These are phyloP conservation scores for Sebastes paucispinis DNA, from an alignment of 2,797 vertebrate genomes.

Conservation along the genomic window DNA sequence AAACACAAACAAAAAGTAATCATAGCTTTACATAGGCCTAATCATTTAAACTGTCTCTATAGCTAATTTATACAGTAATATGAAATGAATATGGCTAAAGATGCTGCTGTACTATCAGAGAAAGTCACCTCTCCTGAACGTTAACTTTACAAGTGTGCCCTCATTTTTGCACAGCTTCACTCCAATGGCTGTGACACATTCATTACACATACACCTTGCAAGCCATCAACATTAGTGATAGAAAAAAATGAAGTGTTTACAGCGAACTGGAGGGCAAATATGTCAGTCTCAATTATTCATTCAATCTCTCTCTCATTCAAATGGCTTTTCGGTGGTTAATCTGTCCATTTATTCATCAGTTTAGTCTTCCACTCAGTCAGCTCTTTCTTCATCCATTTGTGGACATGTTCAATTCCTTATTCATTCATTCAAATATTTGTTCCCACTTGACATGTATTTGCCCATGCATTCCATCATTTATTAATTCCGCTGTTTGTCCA, in stretches of 20 bases:
- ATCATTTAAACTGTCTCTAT: background rate
- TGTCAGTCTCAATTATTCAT: slow-evolving; percentile 47
- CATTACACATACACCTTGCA: background rate
- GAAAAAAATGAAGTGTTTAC: background rate
- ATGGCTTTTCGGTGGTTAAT: slow-evolving; percentile 36
- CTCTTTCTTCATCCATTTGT: slow-evolving; percentile 24
- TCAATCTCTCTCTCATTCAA: slow-evolving; percentile 21
- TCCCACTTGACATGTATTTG: slow-evolving; percentile 32
- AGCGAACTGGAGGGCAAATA: slow-evolving; percentile 13
- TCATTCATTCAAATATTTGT: slow-evolving; percentile 43
- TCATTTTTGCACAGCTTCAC: background rate
- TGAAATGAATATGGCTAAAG: background rate
- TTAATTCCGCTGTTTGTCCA: slow-evolving; percentile 26
- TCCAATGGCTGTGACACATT: background rate
- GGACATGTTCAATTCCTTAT: slow-evolving; percentile 18
- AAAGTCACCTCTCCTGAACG: background rate
- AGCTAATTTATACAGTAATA: background rate
- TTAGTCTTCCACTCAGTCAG: slow-evolving; percentile 29
- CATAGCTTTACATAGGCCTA: background rate
- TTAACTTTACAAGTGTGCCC: background rate
- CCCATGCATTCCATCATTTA: slow-evolving; percentile 6
- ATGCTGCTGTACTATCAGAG: background rate
- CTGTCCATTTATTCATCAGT: slow-evolving; percentile 36
- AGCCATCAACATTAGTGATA: background rate
- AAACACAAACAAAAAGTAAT: background rate